These are phyloP conservation scores for Fissipunctia ypsillon DNA, from an alignment of 2,888 invertebrate species.

Conservation along the genomic window DNA sequence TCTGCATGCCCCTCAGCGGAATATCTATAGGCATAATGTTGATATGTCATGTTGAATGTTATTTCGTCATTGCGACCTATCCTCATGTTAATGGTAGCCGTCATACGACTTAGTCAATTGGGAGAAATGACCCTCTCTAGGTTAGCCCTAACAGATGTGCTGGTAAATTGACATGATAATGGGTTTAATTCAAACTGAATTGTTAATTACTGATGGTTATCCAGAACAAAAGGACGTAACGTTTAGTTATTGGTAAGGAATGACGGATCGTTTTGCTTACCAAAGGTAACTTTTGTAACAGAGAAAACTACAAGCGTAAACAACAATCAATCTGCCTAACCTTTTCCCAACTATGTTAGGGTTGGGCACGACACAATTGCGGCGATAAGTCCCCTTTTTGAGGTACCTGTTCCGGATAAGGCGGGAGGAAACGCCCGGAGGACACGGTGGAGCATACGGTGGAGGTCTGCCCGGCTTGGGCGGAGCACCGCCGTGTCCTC, in stretches of 20 bases:
- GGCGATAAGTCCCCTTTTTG: no score
- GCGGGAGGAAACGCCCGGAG: no score
- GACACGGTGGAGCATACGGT: no score
- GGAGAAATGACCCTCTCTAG: slow-evolving; percentile 36
- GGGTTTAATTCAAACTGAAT: slow-evolving; percentile 23
- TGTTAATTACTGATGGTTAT: slow-evolving; percentile 27
- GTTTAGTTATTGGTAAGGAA: not conserved
- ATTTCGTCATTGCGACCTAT: slow-evolving; percentile 16
- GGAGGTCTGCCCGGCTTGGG: no score
- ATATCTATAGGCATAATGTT: no score
- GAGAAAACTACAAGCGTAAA: not conserved
- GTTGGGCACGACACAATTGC: no score
- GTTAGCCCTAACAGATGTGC: slow-evolving; percentile 24
- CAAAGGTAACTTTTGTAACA: not conserved
- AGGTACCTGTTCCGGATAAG: no score
- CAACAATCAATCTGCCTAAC: no score
- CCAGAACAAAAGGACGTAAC: not conserved
- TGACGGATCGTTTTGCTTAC: not conserved
- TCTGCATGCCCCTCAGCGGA: no score
- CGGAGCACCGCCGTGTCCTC: no score
- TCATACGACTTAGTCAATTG: slow-evolving; percentile 37
- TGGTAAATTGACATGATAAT: slow-evolving; percentile 45
- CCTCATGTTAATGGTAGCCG: slow-evolving; percentile 23
- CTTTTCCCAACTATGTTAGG: no score
- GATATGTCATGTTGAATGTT: not conserved